Percentiles rank a stretch among this genome's conserved stretches.
These are phyloP conservation scores for Formica aserva DNA, from an alignment of 2,888 invertebrate genomes.

Conservation along the genomic window DNA sequence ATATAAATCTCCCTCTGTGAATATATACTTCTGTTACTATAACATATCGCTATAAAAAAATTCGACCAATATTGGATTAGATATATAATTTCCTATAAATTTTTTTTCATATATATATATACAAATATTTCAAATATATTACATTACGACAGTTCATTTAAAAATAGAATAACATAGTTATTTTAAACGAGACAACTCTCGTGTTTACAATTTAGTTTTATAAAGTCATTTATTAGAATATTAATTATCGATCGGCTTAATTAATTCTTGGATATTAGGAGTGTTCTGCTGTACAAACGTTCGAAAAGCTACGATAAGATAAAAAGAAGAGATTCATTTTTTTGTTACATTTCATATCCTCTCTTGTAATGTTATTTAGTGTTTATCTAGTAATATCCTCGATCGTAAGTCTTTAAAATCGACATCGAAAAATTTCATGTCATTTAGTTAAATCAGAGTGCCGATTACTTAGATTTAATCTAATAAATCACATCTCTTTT, in stretches of 20 bases:
- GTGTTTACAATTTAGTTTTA: background rate
- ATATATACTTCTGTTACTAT: conserved; percentile 14
- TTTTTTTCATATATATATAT: conserved; percentile 18
- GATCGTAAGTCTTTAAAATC: conserved; percentile 1
- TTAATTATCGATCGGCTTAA: background rate
- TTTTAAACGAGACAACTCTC: background rate
- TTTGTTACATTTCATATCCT: conserved; percentile 3
- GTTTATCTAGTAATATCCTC: background rate
- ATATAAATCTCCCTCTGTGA: conserved; percentile 15
- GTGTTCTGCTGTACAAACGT: conserved; percentile 36
- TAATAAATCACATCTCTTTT: background rate
- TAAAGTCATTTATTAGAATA: background rate
- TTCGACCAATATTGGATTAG: conserved; percentile 33
- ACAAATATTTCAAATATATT: background rate
- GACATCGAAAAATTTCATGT: background rate
- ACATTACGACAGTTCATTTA: background rate
- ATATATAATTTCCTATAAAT: conserved; percentile 8
- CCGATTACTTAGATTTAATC: background rate
- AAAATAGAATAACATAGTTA: background rate
- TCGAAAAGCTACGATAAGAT: background rate
- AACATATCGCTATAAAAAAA: conserved; percentile 35
- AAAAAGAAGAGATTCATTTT: background rate
- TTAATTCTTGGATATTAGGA: conserved; percentile 19
- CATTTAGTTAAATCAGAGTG: background rate
- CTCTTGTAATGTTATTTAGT: background rate